Evolutionary conservation across 2,888 invertebrate genomes (phyloP), one percentile per base, ranked within the genome.

Genomic region (Rhamphomyia laevipes): DNA sequence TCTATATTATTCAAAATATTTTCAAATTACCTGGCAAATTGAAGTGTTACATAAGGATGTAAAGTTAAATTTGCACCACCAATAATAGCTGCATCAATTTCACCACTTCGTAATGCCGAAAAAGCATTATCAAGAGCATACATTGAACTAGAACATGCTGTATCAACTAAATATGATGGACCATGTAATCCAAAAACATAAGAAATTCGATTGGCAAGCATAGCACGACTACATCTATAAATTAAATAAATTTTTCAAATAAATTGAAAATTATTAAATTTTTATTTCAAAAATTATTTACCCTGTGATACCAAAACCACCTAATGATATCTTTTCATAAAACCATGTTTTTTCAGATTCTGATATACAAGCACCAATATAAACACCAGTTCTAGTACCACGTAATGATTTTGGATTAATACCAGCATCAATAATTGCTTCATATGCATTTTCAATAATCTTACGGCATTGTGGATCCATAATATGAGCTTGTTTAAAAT

Each of bases 81-180:
- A 4, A 96, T 90, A 47, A 96, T 80, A 0, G 94, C 95, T 0
- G 84, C 77, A 53, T 96, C 93, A 61, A 92, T 91, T 53, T 83
- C 79, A 0, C 90, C 92, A 56, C 79, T 78, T 33, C 85, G 74
- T 43, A 93, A 80, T 0, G 86, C 78, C 44, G 77, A 75, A 65
- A 83, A 86, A 13, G 86, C 89, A 55, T 84, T 83, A 59, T 94
- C 90, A 49, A 95, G 56, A 0, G 93, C 94, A 58, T 87, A 81
- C 56, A 93, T 75, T 10, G 92, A 88, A 48, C 94, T 94, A n/a
- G 92, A 92, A 66, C 95, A 96, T 0, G 95, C 95, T 0, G 94
- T 91, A 70, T 96, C 95, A 11, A 91, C 75, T 1, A 86, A 77
- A 71, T 83, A 88, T 6, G 92, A 91, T 0, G 94, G 94, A 1